Base-by-base conservation (phyloP, 2,113 vertebrate species). In the Illadopsis cleaveri region DNA sequence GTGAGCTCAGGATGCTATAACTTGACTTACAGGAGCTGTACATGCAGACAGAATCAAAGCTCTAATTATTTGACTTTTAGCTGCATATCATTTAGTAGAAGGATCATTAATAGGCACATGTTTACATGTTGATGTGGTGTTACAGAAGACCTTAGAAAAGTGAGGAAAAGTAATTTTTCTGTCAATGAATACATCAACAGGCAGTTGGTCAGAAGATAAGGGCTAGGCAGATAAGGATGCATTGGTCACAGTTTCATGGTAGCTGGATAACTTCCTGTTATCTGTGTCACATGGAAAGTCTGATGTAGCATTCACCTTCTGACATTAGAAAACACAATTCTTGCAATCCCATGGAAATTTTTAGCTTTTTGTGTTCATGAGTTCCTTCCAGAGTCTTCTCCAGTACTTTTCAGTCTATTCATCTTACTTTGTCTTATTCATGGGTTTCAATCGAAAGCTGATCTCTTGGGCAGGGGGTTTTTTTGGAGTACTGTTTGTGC, bases 401-500 rank as follows among this genome's bases (percentile, higher is more conserved):
- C 11, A 56, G 30, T 15, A 54, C 28, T 84, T 48, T 68, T 57
- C 19, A 60, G 33, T 7, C 27, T 33, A 8, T 53, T 82, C 73
- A 40, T 78, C 38, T 73, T 35, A 18, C 30, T 5, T 68, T 75
- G 76, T 58, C 38, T 64, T 11, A 22, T 56, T 73, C 9, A 15
- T 1, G 0, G 68, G 12, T 77, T 33, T 77, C 7, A 68, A 3
- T 48, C 0, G 0, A 76, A 91, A 83, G 21, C 22, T 38, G 13
- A 62, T 61, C 27, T 87, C 0, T 12, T 66, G 45, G 12, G 5
- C n/a, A 15, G n/a, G 44, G 10, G 0, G 0, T 2, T 37, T 35
- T 66, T 82, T 45, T 58, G 11, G 9, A 56, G 22, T 16, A 47
- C 4, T 76, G 9, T 75, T 82, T 60, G 9, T 22, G 24, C 35